Base-by-base conservation (phyloP, 1,140 invertebrate genomes). In the Drosophila malerkotliana region DNA sequence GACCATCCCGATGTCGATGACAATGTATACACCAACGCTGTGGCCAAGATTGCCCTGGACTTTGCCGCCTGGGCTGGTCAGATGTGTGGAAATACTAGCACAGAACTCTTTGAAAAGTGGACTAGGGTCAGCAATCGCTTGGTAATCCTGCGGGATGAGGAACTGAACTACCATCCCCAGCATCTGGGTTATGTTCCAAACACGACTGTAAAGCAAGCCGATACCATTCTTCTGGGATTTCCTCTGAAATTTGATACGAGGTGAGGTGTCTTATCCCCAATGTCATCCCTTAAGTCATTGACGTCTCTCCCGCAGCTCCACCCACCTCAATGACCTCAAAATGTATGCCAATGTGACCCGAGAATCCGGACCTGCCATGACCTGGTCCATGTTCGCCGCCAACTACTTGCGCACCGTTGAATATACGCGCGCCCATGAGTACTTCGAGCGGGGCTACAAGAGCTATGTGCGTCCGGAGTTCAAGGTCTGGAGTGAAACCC, bases 331-430 rank as follows among this genome's bases (percentile, higher is more conserved):
- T 74, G 93, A 94, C 62, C 73, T 94, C 18, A 71, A 88, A 0
- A 92, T 93, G 69, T 94, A 94, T 85, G 93, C 92, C 47, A 87
- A 92, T 3, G 92, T 93, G 1, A 94, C 93, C 0, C 90, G 94
- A 0, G 72, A 77, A 39, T 92, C 71, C 3, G 94, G 93, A 0
- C 93, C 93, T 4, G 93, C 94, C 0, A 94, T 94, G 93, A 94
- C 93, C 0, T 94, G 93, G 93, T 92, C 93, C 45, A 94, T 94
- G 93, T 93, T 94, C 68, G 82, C 93, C 0, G 91, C 93, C 0
- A 93, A 93, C 9, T 92, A 93, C 67, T 55, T 94, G 5, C 77
- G 84, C 3, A 48, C 93, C 4, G 78, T 71, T 1, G 91, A 93
- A 52, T 53, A 79, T 0, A 49, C 64, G 0, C 77, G 90, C 18